These are phyloP conservation scores for Nothoprocta pentlandii DNA, from an alignment of 2,113 vertebrate genomes.

Conservation along the genomic window DNA sequence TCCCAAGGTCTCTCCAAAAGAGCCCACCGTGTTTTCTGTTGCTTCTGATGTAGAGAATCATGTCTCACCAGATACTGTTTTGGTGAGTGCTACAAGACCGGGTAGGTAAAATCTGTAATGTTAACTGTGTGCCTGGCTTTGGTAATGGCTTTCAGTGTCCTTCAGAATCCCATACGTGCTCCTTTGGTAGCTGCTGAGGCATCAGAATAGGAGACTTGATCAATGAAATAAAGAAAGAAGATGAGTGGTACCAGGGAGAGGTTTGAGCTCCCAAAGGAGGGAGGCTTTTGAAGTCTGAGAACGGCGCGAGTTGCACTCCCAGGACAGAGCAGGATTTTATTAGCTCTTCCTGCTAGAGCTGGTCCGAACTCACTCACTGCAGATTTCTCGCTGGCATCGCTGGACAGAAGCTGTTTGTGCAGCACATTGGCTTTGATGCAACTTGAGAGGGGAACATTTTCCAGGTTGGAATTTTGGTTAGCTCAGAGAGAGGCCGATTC, in stretches of 20 bases:
- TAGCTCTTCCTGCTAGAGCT: background rate
- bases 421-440: conserved; percentile 31
- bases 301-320: background rate
- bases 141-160: background rate
- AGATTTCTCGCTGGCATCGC: background rate
- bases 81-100: background rate
- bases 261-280: background rate
- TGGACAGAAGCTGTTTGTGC: conserved; percentile 62
- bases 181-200: background rate
- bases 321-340: conserved; percentile 23
- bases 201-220: background rate
- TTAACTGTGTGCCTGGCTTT: background rate
- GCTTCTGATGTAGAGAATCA: background rate
- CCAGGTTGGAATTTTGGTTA: conserved; percentile 52
- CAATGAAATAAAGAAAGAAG: background rate
- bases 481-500: background rate
- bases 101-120: background rate
- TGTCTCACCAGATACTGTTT: background rate
- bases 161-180: background rate
- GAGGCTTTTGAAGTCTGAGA: background rate
- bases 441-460: background rate
- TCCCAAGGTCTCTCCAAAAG: background rate
- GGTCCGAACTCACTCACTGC: background rate
- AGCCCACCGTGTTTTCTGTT: background rate
- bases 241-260: background rate